phyloP scores from a whole-genome alignment of 2,888 invertebrate genomes.

The Sphaerophoria taeniata region DNA sequence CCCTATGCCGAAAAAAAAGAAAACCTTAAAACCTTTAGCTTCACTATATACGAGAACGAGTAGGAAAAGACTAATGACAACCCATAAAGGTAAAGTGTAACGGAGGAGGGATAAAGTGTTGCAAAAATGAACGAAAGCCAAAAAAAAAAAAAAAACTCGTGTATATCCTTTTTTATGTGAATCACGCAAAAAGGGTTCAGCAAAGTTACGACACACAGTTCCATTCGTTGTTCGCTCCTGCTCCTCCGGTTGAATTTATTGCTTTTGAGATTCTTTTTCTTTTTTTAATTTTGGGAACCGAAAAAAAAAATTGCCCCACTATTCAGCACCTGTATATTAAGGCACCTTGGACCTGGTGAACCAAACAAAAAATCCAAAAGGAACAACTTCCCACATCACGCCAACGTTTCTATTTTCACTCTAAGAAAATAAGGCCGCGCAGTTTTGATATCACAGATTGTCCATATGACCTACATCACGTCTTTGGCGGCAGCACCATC shows the following conservation, averaged over 20 bases:
- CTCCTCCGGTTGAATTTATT: conserved; percentile 33
- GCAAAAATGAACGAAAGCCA: conserved; percentile 3
- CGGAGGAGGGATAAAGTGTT: background rate
- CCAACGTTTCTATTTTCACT: conserved; percentile 15
- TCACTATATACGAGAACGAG: conserved; percentile 8
- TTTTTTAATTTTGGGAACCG: background rate
- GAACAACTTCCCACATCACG: conserved; percentile 51
- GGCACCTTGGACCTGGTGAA: background rate
- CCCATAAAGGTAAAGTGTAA: conserved; percentile 52
- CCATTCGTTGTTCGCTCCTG: background rate
- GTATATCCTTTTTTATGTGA: conserved; percentile 33
- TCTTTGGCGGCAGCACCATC: conserved; percentile 15
- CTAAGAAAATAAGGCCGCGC: conserved; percentile 14
- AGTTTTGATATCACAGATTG: conserved; percentile 71
- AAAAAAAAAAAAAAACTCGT: conserved; percentile 10
- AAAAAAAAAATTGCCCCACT: conserved; percentile 57
- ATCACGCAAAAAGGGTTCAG: conserved; percentile 51
- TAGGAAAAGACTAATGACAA: conserved; percentile 52
- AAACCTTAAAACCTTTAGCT: conserved; percentile 46
- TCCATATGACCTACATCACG: conserved; percentile 74
- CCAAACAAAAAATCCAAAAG: background rate
- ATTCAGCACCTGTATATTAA: conserved; percentile 46
- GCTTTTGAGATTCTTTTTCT: conserved; percentile 26
- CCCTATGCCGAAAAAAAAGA: too few species aligned
- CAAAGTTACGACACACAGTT: conserved; percentile 36